Evolutionary conservation across 2,113 vertebrate species (phyloP).

Genomic region (Cinclus cinclus): DNA sequence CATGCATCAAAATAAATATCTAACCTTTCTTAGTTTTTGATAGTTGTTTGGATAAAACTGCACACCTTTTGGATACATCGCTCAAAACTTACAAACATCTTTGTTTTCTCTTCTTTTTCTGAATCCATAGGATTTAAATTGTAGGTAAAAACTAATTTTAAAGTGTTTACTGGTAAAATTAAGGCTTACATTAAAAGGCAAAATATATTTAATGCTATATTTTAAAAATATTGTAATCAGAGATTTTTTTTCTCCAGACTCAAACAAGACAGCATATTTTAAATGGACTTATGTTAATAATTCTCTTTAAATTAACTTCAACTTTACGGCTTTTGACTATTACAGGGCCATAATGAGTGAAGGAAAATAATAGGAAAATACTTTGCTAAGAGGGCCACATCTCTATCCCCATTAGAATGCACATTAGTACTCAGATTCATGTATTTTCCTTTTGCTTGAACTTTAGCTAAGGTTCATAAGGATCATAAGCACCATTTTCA

Average conservation of each 20-base stretch:
- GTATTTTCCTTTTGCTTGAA: background rate
- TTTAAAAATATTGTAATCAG: background rate
- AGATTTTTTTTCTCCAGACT: background rate
- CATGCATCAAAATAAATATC: background rate
- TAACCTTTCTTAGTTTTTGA: background rate
- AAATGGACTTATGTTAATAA: background rate
- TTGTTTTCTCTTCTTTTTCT: background rate
- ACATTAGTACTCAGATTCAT: background rate
- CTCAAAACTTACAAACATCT: background rate
- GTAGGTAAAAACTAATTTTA: background rate
- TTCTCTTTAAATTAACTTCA: background rate
- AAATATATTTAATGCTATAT: background rate
- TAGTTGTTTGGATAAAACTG: background rate
- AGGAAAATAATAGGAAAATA: background rate
- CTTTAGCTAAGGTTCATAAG: background rate
- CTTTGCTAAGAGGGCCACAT: background rate
- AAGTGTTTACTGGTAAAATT: background rate
- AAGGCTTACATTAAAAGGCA: background rate
- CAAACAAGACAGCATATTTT: background rate
- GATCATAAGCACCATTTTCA: background rate
- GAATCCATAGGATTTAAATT: background rate
- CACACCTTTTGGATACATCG: background rate
- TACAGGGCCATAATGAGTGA: background rate
- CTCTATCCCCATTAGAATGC: background rate
- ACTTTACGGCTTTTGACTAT: background rate